Percentiles rank a stretch among this genome's conserved stretches.
These are phyloP conservation scores for Garrulus glandarius DNA, from an alignment of 2,797 vertebrate species.

Conservation along the genomic window DNA sequence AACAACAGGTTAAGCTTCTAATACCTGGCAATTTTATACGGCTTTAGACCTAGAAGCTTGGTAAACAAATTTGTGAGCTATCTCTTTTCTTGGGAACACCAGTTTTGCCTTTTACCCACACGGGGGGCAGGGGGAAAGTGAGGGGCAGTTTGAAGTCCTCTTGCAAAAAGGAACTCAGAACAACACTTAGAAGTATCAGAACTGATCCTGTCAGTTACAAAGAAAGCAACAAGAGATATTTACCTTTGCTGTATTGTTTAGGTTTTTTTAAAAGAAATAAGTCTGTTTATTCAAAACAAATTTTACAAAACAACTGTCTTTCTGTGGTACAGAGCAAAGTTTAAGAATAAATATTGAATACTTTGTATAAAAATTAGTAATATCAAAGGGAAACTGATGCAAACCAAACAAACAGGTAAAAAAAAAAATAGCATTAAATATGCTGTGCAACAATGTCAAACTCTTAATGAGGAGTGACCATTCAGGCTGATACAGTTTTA, in stretches of 20 bases:
- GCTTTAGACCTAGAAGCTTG: neutral
- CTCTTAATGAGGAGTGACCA: slow-evolving; percentile 45
- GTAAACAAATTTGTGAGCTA: neutral
- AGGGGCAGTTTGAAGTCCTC: neutral
- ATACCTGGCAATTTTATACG: neutral
- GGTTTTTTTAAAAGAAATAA: slow-evolving; percentile 16
- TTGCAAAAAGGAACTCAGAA: neutral
- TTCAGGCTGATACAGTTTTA: slow-evolving; percentile 58
- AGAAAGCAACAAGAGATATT: neutral
- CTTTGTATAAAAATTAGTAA: slow-evolving; percentile 74
- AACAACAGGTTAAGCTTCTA: neutral
- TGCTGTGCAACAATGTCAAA: slow-evolving; percentile 60
- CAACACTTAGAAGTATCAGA: neutral
- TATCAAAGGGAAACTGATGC: slow-evolving; percentile 67
- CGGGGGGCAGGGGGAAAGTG: accelerated
- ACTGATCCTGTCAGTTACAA: neutral
- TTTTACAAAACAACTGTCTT: slow-evolving; percentile 65
- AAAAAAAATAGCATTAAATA: slow-evolving; percentile 63
- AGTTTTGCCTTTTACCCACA: neutral
- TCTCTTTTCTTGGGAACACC: neutral
- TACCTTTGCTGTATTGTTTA: neutral
- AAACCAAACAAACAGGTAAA: slow-evolving; percentile 70
- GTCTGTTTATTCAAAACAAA: slow-evolving; percentile 76
- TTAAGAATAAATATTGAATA: slow-evolving; percentile 75
- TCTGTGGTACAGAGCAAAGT: slow-evolving; percentile 66